Conservation (phyloP, 2,888 invertebrate species). For the Conops quadrifasciatus region DNA sequence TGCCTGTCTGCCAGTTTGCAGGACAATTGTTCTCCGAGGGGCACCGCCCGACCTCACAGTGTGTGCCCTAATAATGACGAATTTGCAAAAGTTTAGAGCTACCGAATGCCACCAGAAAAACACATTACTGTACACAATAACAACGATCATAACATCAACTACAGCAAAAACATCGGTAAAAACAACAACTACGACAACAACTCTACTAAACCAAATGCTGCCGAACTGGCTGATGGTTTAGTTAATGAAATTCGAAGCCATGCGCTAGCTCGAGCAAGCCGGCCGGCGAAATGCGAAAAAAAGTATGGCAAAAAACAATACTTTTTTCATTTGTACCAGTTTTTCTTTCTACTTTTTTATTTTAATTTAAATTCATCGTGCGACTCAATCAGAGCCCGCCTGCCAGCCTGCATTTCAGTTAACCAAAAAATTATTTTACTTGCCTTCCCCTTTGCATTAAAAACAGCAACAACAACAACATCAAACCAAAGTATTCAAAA, state of each 20-base stretch:
- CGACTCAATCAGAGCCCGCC: too few species aligned
- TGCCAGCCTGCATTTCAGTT: neutral
- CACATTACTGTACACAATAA: neutral
- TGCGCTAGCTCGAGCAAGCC: neutral
- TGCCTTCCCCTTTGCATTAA: neutral
- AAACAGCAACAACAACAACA: neutral
- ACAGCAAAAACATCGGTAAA: neutral
- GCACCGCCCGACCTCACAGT: neutral
- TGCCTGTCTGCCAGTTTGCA: neutral
- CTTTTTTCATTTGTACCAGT: neutral
- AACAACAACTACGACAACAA: slow-evolving; percentile 25
- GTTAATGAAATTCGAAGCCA: slow-evolving; percentile 8
- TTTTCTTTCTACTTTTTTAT: neutral
- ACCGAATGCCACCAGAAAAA: neutral
- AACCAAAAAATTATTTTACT: slow-evolving; percentile 6
- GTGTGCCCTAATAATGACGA: slow-evolving; percentile 5
- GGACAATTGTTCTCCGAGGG: neutral
- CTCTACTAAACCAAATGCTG: slow-evolving; percentile 17
- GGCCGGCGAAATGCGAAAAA: neutral
- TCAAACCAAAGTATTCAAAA: neutral
- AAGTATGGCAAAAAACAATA: neutral
- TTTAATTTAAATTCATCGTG: slow-evolving; percentile 8
- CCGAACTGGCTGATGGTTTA: slow-evolving; percentile 15
- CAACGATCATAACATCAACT: neutral
- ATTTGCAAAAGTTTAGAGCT: slow-evolving; percentile 4